These are phyloP conservation scores for Odocoileus virginianus DNA, from an alignment of 2,113 vertebrate species.

Conservation along the genomic window DNA sequence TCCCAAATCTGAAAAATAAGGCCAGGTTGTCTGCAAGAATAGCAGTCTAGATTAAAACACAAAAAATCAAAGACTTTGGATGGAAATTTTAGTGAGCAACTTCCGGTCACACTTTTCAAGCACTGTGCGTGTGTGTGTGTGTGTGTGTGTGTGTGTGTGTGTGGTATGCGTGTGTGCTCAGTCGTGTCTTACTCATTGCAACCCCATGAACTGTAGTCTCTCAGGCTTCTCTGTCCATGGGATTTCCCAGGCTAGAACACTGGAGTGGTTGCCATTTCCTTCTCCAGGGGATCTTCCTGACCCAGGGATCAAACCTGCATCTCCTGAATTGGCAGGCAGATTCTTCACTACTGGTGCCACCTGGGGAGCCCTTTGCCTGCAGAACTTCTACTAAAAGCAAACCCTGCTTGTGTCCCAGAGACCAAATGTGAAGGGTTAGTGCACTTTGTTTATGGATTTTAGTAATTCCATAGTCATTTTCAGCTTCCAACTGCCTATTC, in stretches of 20 bases:
- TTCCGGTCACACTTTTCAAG: background rate
- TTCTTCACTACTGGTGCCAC: background rate
- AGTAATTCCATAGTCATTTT: background rate
- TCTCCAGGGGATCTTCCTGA: background rate
- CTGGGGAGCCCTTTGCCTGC: background rate
- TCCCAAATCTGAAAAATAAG: background rate
- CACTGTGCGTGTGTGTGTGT: background rate
- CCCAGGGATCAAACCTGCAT: background rate
- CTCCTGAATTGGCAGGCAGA: background rate
- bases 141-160: background rate
- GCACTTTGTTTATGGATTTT: background rate
- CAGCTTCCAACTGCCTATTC: background rate
- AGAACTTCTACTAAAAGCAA: background rate
- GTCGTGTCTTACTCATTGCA: background rate
- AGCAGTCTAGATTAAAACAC: background rate
- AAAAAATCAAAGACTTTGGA: background rate
- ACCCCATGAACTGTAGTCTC: background rate
- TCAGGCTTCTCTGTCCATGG: background rate
- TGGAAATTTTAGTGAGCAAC: background rate
- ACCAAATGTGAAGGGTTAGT: background rate
- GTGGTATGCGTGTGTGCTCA: background rate
- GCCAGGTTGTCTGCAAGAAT: background rate
- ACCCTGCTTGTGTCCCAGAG: background rate
- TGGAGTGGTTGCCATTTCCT: background rate
- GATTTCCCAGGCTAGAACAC: background rate